These are phyloP conservation scores for Sycophaga agraensis DNA, from an alignment of 1,140 invertebrate species.

Conservation along the genomic window DNA sequence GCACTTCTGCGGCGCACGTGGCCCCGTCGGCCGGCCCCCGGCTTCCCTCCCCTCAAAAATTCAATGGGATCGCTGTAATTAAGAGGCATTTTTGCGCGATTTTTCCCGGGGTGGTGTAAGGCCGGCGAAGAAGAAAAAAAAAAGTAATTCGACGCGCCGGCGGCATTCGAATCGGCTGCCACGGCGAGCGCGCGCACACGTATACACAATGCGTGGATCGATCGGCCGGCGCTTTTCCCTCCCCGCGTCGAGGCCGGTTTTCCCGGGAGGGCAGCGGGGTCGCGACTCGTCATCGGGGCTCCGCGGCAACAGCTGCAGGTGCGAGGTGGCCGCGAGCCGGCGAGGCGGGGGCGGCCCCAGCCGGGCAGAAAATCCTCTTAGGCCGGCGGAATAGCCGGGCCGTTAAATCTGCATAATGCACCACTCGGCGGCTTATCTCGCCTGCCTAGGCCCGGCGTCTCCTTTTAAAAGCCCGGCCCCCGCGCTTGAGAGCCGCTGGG, in stretches of 20 bases:
- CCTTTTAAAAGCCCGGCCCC: too few relatives aligned
- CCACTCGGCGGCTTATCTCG: constrained; percentile 28
- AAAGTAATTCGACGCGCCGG: constrained; percentile 24
- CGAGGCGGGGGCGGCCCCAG: neutral
- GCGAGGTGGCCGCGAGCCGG: neutral
- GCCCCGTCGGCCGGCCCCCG: constrained; percentile 22
- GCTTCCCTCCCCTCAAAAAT: constrained; percentile 35
- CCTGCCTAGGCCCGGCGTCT: neutral
- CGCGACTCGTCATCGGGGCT: too few relatives aligned
- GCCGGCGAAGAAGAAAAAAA: constrained; percentile 2
- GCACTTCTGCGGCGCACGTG: constrained; percentile 45
- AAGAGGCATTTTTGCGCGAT: constrained; percentile 59
- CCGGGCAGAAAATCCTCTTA: neutral
- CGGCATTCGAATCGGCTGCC: constrained; percentile 46
- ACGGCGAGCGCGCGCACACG: too few relatives aligned
- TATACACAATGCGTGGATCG: too few relatives aligned
- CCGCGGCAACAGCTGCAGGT: too few relatives aligned
- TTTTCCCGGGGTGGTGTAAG: constrained; percentile 35
- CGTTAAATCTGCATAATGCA: constrained; percentile 39
- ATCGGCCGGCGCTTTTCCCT: too few relatives aligned
- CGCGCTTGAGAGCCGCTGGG: constrained; percentile 56
- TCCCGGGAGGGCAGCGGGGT: too few relatives aligned
- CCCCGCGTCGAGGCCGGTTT: too few relatives aligned
- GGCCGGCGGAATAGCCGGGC: constrained; percentile 2
- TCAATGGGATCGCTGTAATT: constrained; percentile 59